These are phyloP conservation scores for Thalassophryne amazonica DNA, from an alignment of 2,797 vertebrate genomes.

Conservation along the genomic window DNA sequence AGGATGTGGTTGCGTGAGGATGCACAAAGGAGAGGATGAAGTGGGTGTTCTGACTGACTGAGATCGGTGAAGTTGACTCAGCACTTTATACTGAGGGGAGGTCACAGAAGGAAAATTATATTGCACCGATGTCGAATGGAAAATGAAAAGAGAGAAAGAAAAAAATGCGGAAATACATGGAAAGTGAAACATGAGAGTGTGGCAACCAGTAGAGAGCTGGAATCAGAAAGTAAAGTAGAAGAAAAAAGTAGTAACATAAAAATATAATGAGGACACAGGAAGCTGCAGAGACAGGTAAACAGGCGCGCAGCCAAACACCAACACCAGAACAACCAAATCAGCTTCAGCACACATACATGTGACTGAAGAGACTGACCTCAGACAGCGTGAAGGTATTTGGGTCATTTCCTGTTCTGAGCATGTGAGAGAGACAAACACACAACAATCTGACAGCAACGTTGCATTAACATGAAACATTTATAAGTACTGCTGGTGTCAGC, in stretches of 20 bases:
- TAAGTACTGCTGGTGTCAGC: too few species aligned
- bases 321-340: not conserved
- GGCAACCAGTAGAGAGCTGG: not conserved
- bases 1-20: conserved; percentile 60
- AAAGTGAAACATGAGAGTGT: not conserved
- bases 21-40: conserved; percentile 22
- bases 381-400: conserved; percentile 21
- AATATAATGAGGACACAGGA: not conserved
- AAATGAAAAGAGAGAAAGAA: not conserved
- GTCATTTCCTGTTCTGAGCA: conserved; percentile 53
- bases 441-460: conserved; percentile 4
- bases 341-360: not conserved
- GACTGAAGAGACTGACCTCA: conserved; percentile 21
- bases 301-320: too few species aligned
- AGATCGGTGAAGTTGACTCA: conserved; percentile 50
- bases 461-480: not conserved
- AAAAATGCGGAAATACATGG: not conserved
- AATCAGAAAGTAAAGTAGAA: not conserved
- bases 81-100: conserved; percentile 22
- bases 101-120: conserved; percentile 50
- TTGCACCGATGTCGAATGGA: conserved; percentile 9
- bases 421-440: not conserved
- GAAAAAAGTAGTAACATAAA: not conserved
- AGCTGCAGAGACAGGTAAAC: not conserved
- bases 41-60: not conserved